Percentiles rank a stretch among this genome's conserved stretches.
Conservation (phyloP, 2,888 invertebrate species). For the Tachystola acroxantha region DNA sequence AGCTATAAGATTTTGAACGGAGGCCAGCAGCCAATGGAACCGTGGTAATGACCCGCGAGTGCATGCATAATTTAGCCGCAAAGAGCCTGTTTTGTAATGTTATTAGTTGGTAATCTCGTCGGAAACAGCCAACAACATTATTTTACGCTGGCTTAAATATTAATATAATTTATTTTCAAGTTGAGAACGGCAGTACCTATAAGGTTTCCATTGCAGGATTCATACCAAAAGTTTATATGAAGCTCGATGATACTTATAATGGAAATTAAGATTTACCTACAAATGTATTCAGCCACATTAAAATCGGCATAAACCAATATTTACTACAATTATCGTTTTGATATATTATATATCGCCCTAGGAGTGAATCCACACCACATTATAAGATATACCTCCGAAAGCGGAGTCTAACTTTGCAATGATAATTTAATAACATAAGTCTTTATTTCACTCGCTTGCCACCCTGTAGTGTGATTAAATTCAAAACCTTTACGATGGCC, state of each 20-base stretch:
- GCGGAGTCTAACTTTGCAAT: conserved; percentile 53
- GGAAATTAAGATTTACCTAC: too few relatives aligned
- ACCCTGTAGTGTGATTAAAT: conserved; percentile 7
- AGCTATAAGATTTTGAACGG: conserved; percentile 56
- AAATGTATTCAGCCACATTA: too few relatives aligned
- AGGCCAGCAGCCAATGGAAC: conserved; percentile 40
- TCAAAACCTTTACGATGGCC: conserved; percentile 38
- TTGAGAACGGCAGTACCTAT: conserved; percentile 39
- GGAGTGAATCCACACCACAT: too few relatives aligned
- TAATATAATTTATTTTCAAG: conserved; percentile 70
- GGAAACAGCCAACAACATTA: conserved; percentile 70
- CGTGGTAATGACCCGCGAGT: conserved; percentile 74
- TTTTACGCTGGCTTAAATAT: conserved; percentile 65
- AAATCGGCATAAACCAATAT: too few relatives aligned
- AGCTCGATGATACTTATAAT: conserved; percentile 6
- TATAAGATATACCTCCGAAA: too few relatives aligned
- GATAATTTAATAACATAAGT: conserved; percentile 63
- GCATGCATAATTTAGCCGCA: conserved; percentile 76
- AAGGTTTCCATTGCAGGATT: conserved; percentile 29
- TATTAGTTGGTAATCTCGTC: conserved; percentile 76
- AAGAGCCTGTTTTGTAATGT: conserved; percentile 75
- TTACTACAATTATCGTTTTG: too few relatives aligned
- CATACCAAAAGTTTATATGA: conserved; percentile 26
- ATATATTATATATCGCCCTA: too few relatives aligned
- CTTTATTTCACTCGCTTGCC: too few relatives aligned